Base-by-base conservation (phyloP, 2,797 vertebrate species). In the Erethizon dorsatum region DNA sequence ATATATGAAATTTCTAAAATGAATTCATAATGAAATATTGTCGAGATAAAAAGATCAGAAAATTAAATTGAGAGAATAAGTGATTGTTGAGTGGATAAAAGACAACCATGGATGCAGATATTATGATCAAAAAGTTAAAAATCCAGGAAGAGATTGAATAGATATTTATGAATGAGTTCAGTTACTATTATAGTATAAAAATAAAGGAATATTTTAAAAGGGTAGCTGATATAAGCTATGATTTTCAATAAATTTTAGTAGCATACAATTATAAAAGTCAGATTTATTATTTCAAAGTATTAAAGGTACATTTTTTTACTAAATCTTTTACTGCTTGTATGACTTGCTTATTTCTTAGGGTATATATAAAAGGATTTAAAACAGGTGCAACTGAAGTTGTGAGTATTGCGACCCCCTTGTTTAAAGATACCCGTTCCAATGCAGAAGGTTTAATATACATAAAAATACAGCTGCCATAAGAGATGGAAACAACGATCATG, bases 321-420 rank as follows among this genome's bases (percentile, higher is more conserved):
- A 56, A 26, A 33, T 83, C 65, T 41, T 65, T 97, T 31, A 97
- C 45, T 26, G 86, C 91, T 90, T 96, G 71, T 83, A 96, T 97
- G 12, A 97, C 96, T 90, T 98, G 95, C 45, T 97, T 92, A 63
- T 97, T 97, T 95, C 97, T 96, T 84, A 97, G 78, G 2, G 82
- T 92, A 20, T 97, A 98, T 71, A 98, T 92, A 71, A 97, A 97
- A 75, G 96, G 96, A 73, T 98, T 97, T 80, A 98, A 79, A 12
- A 95, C 59, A 12, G 95, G 97, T 13, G 87, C 79, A 79, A 96
- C 2, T 22, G 95, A 86, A 77, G 88, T 84, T 17, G 17, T 93
- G 37, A 97, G 82, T 18, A 97, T 47, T 83, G 94, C 77, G 54
- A 96, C 18, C 0, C 33, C 41, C 90, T 98, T 97, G 41, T 96